phyloP scores from a whole-genome alignment of 2,113 vertebrate genomes.

The Apteryx owenii region DNA sequence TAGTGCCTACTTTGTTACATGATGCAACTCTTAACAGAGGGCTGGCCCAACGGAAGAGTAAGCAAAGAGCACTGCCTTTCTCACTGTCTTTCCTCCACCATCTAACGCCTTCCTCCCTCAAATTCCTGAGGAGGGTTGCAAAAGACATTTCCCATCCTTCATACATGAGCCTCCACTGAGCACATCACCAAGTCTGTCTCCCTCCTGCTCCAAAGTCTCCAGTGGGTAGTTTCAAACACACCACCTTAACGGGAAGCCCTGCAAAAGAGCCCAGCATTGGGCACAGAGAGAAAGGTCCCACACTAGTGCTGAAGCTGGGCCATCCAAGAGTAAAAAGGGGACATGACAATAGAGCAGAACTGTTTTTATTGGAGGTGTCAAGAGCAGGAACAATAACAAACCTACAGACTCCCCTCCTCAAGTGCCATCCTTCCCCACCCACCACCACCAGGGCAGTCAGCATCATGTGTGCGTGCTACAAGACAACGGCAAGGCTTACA shows the following conservation, averaged over 20 bases:
- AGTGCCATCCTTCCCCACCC: constrained; percentile 51
- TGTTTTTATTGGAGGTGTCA: constrained; percentile 74
- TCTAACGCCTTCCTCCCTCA: neutral
- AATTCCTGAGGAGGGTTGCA: neutral
- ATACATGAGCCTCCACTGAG: neutral
- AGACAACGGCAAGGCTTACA: constrained; percentile 72
- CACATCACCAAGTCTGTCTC: neutral
- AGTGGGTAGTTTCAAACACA: no score
- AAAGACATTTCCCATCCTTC: neutral
- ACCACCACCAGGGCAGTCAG: neutral
- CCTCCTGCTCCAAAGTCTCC: neutral
- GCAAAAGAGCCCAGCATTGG: neutral
- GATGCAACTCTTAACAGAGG: no score
- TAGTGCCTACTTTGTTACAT: neutral
- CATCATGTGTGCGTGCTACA: constrained; percentile 66
- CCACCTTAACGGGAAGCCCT: neutral
- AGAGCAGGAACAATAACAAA: constrained; percentile 70
- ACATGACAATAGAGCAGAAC: constrained; percentile 47
- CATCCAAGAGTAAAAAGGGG: neutral
- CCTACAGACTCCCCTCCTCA: constrained; percentile 63
- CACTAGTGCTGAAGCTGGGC: neutral
- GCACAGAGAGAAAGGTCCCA: neutral
- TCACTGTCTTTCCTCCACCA: neutral
- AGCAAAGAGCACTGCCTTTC: neutral
- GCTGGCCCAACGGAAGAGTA: neutral